Percentiles rank a stretch among this genome's conserved stretches.
These are phyloP conservation scores for Carterocephalus palaemon DNA, from an alignment of 2,888 invertebrate genomes.

Conservation along the genomic window DNA sequence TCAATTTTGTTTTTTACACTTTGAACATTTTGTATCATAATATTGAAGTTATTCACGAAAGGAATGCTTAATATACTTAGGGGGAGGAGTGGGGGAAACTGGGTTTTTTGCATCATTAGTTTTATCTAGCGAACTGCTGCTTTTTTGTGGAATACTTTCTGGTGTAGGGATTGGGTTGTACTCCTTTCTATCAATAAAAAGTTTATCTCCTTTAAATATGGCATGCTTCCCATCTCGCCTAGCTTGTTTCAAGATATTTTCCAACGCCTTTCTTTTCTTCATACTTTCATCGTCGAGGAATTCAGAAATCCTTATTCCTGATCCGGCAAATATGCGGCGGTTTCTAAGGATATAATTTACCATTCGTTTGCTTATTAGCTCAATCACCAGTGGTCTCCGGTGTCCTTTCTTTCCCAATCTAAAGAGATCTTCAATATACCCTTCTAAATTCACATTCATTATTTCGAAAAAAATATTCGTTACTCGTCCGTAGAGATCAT, in stretches of 20 bases:
- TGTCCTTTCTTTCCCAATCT: background rate
- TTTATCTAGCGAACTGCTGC: too few relatives aligned
- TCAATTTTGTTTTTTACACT: background rate
- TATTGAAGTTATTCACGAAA: too few relatives aligned
- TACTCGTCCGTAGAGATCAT: background rate
- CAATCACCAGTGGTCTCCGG: background rate
- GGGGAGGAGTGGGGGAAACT: too few relatives aligned
- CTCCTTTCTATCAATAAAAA: too few relatives aligned
- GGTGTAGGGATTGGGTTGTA: too few relatives aligned
- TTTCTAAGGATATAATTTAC: background rate
- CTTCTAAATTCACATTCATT: slow-evolving; percentile 1
- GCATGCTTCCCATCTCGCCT: background rate
- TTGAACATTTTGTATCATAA: too few relatives aligned
- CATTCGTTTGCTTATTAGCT: slow-evolving; percentile 1
- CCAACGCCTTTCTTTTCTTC: background rate
- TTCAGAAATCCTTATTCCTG: background rate
- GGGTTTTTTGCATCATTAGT: too few relatives aligned
- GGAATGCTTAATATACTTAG: too few relatives aligned
- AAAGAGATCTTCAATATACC: background rate
- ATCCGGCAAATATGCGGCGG: background rate
- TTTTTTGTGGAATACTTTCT: too few relatives aligned
- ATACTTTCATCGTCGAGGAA: background rate
- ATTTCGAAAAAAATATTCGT: background rate
- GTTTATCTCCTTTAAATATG: background rate
- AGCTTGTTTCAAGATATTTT: background rate